Percentiles rank a stretch among this genome's conserved stretches.
phyloP scores from a whole-genome alignment of 2,888 invertebrate genomes.

The Drosophila eohydei region DNA sequence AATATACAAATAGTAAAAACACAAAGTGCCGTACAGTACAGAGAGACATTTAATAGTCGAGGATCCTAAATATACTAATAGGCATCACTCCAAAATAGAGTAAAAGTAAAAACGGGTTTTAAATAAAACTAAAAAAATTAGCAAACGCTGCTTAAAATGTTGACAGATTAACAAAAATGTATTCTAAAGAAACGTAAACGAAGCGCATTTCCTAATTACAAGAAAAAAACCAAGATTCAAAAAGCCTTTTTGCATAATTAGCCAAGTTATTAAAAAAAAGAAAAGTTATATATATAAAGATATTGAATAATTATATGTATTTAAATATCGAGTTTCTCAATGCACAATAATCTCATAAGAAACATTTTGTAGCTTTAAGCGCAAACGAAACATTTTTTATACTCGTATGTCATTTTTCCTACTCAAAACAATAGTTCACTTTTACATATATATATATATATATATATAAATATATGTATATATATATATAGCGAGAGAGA shows the following conservation, averaged over 20 bases:
- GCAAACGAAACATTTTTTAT: conserved; percentile 47
- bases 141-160: conserved; percentile 5
- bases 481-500: conserved; percentile 9
- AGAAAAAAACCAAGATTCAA: not conserved
- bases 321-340: conserved; percentile 32
- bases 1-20: conserved; percentile 1
- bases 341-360: conserved; percentile 47
- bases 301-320: conserved; percentile 11
- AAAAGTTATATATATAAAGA: conserved; percentile 8
- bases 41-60: conserved; percentile 24
- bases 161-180: not conserved
- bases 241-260: conserved; percentile 11
- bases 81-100: not conserved
- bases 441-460: not conserved
- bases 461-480: conserved; percentile 12
- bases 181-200: conserved; percentile 5
- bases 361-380: conserved; percentile 46
- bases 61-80: conserved; percentile 3
- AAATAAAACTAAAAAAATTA: not conserved
- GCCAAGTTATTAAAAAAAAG: conserved; percentile 15
- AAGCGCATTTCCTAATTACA: conserved; percentile 16
- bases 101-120: conserved; percentile 3
- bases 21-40: conserved; percentile 41
- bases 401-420: conserved; percentile 49
- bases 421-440: conserved; percentile 49